Base-by-base conservation (phyloP, 2,113 vertebrate genomes). In the Patagioenas fasciata region DNA sequence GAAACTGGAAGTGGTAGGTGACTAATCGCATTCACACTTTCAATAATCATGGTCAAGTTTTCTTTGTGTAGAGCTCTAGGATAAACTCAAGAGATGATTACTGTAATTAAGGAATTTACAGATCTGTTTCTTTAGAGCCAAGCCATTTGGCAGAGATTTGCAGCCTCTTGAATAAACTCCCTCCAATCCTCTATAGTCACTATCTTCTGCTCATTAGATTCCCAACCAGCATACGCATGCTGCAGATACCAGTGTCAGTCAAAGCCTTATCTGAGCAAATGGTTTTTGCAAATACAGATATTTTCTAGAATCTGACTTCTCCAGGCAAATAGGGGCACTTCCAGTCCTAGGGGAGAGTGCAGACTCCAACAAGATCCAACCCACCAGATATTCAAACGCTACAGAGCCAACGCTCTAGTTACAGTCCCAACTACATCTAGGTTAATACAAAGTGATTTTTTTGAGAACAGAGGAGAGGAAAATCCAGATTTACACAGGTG, bases 1-100 rank as follows among this genome's bases (percentile, higher is more conserved):
- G 75, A 92, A 96, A 84, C 70, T 88, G 80, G 61, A 93, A 94
- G 21, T 47, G 15, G 36, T 57, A 81, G 75, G 74, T 77, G 36
- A 80, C 23, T 78, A 91, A 84, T 44, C 88, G 10, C 82, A 60
- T 84, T 96, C 90, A 94, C 48, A 84, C 42, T 90, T 96, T 81
- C 75, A 88, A 56, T 90, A 78, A 87, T 48, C 9, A 1, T 65
- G 85, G 84, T 93, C 91, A 97, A 93, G 72, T 70, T 95, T 91
- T 94, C 86, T 96, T 95, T 44, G 8, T 80, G 72, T 58, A 94
- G 80, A 90, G 62, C 69, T 88, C 85, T 58, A 86, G 60, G 81
- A 96, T 93, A 85, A 97, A 96, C 69, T 94, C 73, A 61, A 95
- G 89, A 84, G 56, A 71, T 80, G 50, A 97, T 91, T 91, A 82